Base-by-base conservation (phyloP, 1,140 invertebrate genomes). In the Drosophila yakuba region DNA sequence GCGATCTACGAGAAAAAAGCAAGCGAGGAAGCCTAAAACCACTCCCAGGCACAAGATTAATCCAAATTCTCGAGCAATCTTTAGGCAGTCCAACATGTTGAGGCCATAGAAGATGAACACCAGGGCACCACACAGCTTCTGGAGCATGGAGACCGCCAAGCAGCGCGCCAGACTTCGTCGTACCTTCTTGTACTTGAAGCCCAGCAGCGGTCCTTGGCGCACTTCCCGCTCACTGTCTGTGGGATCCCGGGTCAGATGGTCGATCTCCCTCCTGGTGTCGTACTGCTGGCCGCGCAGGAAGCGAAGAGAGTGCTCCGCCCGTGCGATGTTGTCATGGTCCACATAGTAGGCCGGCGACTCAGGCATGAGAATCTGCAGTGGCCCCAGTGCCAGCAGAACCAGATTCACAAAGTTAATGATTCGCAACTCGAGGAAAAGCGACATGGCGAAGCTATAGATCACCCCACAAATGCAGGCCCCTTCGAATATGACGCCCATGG, bases 271-370 rank as follows among this genome's bases (percentile, higher is more conserved):
- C 0, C n/a, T 7, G 3, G 41, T 14, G 17, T 97, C 93, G 38
- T 95, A 95, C 1, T 95, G 77, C 0, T 92, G 80, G 2, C 96
- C 96, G 0, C 97, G 93, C 12, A 98, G 92, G 93, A 93, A 95
- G 2, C 93, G 85, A 17, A 97, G 90, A 1, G 95, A 93, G 6
- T 93, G 91, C 39, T 94, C 93, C 0, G 97, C 96, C 47, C 95
- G 94, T 6, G 94, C 92, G 7, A 94, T 91, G 1, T 94, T 91
- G 7, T 94, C 94, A 63, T 93, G 94, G 15, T 93, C 71, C 3
- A 69, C 36, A 28, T 66, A 61, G 23, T 60, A 93, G 91, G 66
- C 92, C 93, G 94, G 96, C 2, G 95, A 94, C 92, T 97, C 96
- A 0, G 96, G 96, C 91, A 96, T 94, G 36, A 95, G 94, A 1